These are phyloP conservation scores for Yasuhikotakia modesta DNA, from an alignment of 2,797 vertebrate genomes.

Conservation along the genomic window DNA sequence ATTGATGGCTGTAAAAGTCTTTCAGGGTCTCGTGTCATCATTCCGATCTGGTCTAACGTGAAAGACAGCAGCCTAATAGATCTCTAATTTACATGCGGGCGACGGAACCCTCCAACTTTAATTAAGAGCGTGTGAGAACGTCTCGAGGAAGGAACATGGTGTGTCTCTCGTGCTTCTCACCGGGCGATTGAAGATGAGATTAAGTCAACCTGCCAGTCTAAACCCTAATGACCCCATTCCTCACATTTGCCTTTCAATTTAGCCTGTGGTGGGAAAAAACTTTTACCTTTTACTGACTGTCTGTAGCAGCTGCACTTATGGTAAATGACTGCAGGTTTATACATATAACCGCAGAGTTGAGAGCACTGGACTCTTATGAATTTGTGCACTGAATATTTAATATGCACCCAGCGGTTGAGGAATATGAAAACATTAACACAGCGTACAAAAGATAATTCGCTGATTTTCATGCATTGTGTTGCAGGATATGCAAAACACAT, in stretches of 20 bases:
- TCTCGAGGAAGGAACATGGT: conserved; percentile 36
- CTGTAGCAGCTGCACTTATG: neutral
- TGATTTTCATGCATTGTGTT: neutral
- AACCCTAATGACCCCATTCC: conserved; percentile 27
- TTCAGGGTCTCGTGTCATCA: conserved; percentile 31
- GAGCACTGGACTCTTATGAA: neutral
- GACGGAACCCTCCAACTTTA: conserved; percentile 36
- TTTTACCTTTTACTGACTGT: conserved; percentile 1
- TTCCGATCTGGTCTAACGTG: conserved; percentile 34
- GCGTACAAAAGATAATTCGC: neutral
- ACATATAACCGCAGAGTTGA: neutral
- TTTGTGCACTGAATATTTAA: neutral
- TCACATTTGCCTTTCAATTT: conserved; percentile 4
- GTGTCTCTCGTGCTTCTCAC: conserved; percentile 29
- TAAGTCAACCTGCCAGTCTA: conserved; percentile 41
- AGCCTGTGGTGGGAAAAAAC: conserved; percentile 4
- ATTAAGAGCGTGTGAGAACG: conserved; percentile 48
- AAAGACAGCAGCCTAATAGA: conserved; percentile 34
- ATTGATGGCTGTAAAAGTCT: conserved; percentile 48
- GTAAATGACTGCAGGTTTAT: neutral
- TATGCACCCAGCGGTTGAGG: neutral
- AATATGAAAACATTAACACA: neutral
- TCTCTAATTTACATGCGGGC: conserved; percentile 49
- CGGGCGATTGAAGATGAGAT: conserved; percentile 49
- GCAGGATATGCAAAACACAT: too few species aligned